Percentiles rank a stretch among this genome's conserved stretches.
These are phyloP conservation scores for Tupaia chinensis DNA, from an alignment of 2,113 vertebrate species.

Conservation along the genomic window DNA sequence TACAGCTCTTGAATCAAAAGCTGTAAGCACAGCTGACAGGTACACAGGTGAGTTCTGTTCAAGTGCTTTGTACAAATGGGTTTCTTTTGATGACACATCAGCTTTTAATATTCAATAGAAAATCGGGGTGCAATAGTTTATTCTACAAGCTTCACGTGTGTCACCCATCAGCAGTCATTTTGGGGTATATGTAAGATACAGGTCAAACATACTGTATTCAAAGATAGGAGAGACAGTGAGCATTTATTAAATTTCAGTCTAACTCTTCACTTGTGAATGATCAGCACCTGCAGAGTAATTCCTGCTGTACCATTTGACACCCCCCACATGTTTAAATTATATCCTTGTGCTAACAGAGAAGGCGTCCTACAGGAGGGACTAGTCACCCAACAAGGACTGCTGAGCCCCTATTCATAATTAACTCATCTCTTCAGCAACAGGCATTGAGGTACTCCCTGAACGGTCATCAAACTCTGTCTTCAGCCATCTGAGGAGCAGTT, in stretches of 20 bases:
- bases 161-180: background rate
- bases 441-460: rapidly evolving
- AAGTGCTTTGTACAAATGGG: background rate
- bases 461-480: background rate
- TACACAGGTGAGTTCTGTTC: background rate
- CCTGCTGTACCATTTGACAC: background rate
- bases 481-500: too few relatives aligned
- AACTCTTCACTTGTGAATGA: background rate
- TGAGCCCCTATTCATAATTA: background rate
- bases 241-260: background rate
- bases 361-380: background rate
- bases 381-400: background rate
- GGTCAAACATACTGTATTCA: background rate
- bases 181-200: background rate
- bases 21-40: background rate
- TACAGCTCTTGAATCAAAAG: background rate
- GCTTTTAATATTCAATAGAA: background rate
- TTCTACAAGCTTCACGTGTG: background rate
- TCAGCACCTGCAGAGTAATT: background rate
- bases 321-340: background rate
- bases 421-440: background rate
- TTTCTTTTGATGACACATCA: background rate
- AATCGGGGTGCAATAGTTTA: background rate
- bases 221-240: too few relatives aligned
- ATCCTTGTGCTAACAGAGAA: background rate